Conservation (phyloP, 1,140 invertebrate species). For the Hylaeus volcanicus region DNA sequence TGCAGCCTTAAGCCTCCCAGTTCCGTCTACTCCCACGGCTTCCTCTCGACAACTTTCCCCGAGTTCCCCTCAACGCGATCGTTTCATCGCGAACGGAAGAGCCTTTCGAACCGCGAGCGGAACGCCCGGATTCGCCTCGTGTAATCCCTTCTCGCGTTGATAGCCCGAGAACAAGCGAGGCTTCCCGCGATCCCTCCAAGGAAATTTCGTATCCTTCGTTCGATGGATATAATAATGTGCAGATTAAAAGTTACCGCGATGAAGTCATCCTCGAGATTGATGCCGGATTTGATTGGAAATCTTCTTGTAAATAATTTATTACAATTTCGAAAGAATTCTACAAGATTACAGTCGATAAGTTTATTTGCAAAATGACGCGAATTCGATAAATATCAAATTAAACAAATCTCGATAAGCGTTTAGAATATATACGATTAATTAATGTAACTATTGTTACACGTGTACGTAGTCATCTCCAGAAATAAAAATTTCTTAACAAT, state of each 20-base stretch:
- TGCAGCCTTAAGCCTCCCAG: slow-evolving; percentile 38
- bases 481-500: too few species aligned
- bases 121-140: slow-evolving; percentile 15
- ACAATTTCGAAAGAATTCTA: too few species aligned
- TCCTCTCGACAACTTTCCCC: slow-evolving; percentile 49
- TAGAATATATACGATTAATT: too few species aligned
- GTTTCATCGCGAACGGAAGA: slow-evolving; percentile 39
- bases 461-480: too few species aligned
- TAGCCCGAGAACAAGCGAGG: slow-evolving; percentile 21
- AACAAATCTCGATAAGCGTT: too few species aligned
- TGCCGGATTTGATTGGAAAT: too few species aligned
- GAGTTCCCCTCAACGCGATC: slow-evolving; percentile 36
- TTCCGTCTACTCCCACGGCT: slow-evolving; percentile 53
- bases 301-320: too few species aligned
- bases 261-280: not conserved
- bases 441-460: too few species aligned
- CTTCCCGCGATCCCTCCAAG: slow-evolving; percentile 1
- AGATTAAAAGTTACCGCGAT: slow-evolving; percentile 35
- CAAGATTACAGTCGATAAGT: too few species aligned
- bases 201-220: slow-evolving; percentile 27
- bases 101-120: slow-evolving; percentile 39
- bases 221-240: slow-evolving; percentile 21
- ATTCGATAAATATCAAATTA: too few species aligned
- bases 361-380: too few species aligned
- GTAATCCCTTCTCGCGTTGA: slow-evolving; percentile 37